These are phyloP conservation scores for Steinernema hermaphroditum DNA, from an alignment of 2,888 invertebrate genomes.

Conservation along the genomic window DNA sequence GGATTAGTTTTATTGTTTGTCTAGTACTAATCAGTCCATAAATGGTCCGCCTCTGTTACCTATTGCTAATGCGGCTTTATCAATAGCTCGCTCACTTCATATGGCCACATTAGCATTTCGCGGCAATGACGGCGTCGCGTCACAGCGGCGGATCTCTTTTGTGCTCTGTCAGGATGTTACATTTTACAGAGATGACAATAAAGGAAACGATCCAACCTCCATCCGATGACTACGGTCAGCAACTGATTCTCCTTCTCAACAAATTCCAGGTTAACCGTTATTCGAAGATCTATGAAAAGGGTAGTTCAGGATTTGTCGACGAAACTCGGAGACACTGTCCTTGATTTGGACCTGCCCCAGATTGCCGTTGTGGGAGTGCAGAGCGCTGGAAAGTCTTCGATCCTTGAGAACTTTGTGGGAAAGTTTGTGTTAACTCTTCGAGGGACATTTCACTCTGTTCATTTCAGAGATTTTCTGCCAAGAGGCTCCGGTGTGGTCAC, in stretches of 20 bases:
- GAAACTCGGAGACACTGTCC: not conserved
- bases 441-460: not conserved
- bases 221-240: not conserved
- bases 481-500: constrained; percentile 70
- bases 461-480: constrained; percentile 59
- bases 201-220: too few species aligned
- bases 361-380: constrained; percentile 19
- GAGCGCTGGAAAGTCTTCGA: not conserved
- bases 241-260: not conserved
- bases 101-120: too few species aligned
- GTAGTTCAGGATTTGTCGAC: not conserved
- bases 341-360: constrained; percentile 2
- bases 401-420: constrained; percentile 15
- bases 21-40: too few species aligned
- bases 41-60: too few species aligned
- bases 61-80: too few species aligned
- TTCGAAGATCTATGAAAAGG: not conserved
- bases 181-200: too few species aligned
- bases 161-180: too few species aligned
- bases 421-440: not conserved
- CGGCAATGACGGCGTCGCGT: too few species aligned
- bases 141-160: too few species aligned
- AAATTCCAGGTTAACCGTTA: not conserved
- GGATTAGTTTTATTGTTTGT: too few species aligned
- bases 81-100: too few species aligned